Base-by-base conservation (phyloP, 2,888 invertebrate species). In the Amiota mariae region DNA sequence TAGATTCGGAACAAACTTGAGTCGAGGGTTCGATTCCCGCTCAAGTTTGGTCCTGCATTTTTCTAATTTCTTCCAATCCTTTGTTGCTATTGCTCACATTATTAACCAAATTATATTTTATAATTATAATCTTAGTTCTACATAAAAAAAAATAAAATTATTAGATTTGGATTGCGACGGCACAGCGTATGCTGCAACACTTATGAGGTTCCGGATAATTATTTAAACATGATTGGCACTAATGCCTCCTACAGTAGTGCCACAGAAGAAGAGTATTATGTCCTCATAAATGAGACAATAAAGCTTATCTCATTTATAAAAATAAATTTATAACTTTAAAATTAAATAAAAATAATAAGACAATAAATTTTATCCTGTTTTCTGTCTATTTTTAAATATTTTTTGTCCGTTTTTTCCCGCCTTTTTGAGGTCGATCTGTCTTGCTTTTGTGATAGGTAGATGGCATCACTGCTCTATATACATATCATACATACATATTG, bases 181-280 rank as follows among this genome's bases (percentile, higher is more conserved):
- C 51, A 51, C 51, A 51, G n/a, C n/a, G 51, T 4, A 4, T 51
- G 51, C 51, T 51, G 51, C 4, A 51, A 51, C 51, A 51, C 51
- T 24, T 13, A 51, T 51, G 51, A 51, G 51, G n/a, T 51, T 11
- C 51, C 51, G 4, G 51, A 51, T 51, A 51, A 51, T 2, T 51
- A 51, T 51, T 4, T 51, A 1, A 51, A 51, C n/a, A n/a, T n/a
- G n/a, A 11, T 51, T 51, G 11, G 11, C 51, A n/a, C n/a, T n/a
- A n/a, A n/a, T n/a, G n/a, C n/a, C n/a, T n/a, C n/a, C 51, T 51
- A 51, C 51, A 51, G n/a, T 51, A 51, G 51, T 51, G n/a, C 51
- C 51, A 4, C 51, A 51, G 4, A 51, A 13, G 51, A 51, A 51
- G 24, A 51, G 2, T 1, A n/a, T n/a, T 13, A 51, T 13, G 51